Percentiles rank a stretch among this genome's conserved stretches.
Conservation (phyloP, 37 sponge, comb jelly and placozoan genomes). For the Eunapius fragilis region DNA sequence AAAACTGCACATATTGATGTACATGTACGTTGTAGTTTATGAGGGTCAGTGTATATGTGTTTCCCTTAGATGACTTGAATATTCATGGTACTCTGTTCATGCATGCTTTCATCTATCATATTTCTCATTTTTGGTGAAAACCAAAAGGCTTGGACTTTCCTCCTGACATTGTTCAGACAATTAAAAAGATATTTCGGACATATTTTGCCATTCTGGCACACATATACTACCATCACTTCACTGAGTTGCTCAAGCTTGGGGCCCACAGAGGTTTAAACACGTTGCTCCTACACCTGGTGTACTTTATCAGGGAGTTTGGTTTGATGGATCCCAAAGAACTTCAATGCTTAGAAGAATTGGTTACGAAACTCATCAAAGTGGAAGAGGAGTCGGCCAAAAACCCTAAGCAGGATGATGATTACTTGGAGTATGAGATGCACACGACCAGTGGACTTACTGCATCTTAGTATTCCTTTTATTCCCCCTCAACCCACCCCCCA, state of each 20-base stretch:
- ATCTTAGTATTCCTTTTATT: too few relatives aligned
- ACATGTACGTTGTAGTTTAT: too few relatives aligned
- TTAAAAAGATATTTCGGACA: constrained; percentile 79
- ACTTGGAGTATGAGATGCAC: too few relatives aligned
- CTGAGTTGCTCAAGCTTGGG: constrained; percentile 37
- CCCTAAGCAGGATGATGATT: constrained; percentile 30
- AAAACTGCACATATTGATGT: too few relatives aligned
- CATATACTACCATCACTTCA: constrained; percentile 88
- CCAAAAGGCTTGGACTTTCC: too few relatives aligned
- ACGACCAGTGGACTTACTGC: too few relatives aligned
- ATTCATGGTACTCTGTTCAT: too few relatives aligned
- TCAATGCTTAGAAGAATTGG: constrained; percentile 68
- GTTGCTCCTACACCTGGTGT: constrained; percentile 85
- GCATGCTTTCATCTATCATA: not conserved
- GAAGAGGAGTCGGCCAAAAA: constrained; percentile 54
- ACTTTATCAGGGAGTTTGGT: constrained; percentile 82
- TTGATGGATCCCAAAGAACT: constrained; percentile 78
- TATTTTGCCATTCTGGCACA: constrained; percentile 85
- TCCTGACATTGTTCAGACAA: constrained; percentile 61
- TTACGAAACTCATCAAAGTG: constrained; percentile 48
- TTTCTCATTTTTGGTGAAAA: constrained; percentile 57
- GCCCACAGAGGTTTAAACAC: constrained; percentile 79
- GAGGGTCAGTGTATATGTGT: too few relatives aligned
- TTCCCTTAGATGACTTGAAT: too few relatives aligned
- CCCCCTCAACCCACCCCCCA: too few relatives aligned